phyloP scores from a whole-genome alignment of 2,888 invertebrate species.

The Pollenia angustigena region DNA sequence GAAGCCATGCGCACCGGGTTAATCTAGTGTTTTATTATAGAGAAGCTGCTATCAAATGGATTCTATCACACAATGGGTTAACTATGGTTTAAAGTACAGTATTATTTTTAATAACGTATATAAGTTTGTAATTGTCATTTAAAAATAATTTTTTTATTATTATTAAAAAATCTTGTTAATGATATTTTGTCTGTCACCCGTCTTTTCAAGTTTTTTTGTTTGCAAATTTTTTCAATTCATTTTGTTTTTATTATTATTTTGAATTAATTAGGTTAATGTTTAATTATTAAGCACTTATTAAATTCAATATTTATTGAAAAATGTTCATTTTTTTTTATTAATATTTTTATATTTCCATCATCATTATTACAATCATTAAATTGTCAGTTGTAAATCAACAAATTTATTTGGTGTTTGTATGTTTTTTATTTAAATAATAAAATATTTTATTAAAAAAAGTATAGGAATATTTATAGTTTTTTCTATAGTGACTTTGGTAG shows the following conservation, averaged over 20 bases:
- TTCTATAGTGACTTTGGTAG: no score
- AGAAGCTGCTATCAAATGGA: no score
- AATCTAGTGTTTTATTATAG: no score
- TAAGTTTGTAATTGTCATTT: constrained; percentile 17
- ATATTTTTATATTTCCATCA: neutral
- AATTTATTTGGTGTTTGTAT: constrained; percentile 1
- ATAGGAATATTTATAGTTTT: no score
- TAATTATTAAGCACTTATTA: constrained; percentile 15
- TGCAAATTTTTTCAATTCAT: constrained; percentile 3
- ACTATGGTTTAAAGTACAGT: no score
- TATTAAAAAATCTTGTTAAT: constrained; percentile 29
- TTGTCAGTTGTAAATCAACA: constrained; percentile 35
- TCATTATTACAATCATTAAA: constrained; percentile 32
- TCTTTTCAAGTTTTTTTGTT: neutral
- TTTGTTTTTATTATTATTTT: constrained; percentile 18
- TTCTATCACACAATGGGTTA: no score
- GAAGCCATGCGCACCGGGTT: no score
- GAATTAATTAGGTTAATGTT: constrained; percentile 58
- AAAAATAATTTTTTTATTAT: neutral
- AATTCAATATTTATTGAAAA: neutral
- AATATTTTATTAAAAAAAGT: no score
- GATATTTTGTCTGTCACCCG: constrained; percentile 26
- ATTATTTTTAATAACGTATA: neutral
- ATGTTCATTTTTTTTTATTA: neutral
- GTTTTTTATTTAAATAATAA: no score